A percentile compares a stretch with the other conserved stretches of the same genome.
These are phyloP conservation scores for Ammospiza maritima DNA, from an alignment of 2,797 vertebrate species.

Conservation along the genomic window DNA sequence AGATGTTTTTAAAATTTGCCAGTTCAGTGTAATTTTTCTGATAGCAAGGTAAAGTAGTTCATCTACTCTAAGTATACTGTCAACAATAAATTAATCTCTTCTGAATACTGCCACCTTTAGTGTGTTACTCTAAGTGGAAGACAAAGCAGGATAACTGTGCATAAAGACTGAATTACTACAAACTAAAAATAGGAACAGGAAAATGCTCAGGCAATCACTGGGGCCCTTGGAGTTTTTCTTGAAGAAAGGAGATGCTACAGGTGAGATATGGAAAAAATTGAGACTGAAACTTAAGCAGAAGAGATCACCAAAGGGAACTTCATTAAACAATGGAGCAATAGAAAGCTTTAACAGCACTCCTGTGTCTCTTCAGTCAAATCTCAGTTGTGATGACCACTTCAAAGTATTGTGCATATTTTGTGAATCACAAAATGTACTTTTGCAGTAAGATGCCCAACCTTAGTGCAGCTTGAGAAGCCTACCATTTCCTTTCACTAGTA, in stretches of 20 bases:
- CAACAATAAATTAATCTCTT: constrained; percentile 47
- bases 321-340: neutral
- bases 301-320: neutral
- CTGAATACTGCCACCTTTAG: neutral
- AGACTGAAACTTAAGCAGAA: neutral
- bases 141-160: constrained; percentile 22
- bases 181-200: neutral
- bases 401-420: neutral
- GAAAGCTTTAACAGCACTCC: neutral
- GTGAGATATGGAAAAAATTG: neutral
- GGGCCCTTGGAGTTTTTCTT: neutral
- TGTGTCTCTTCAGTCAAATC: neutral
- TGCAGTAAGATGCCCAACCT: neutral
- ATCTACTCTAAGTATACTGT: constrained; percentile 44
- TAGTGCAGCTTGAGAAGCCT: neutral
- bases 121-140: constrained; percentile 20
- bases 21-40: constrained; percentile 38
- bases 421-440: neutral
- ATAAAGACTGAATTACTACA: constrained; percentile 2
- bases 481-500: neutral
- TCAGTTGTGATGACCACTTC: neutral
- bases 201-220: neutral
- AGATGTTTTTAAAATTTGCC: constrained; percentile 1
- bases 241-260: neutral
- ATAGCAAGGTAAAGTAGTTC: constrained; percentile 54